These are phyloP conservation scores for Synanthedon formicaeformis DNA, from an alignment of 2,888 invertebrate genomes.

Conservation along the genomic window DNA sequence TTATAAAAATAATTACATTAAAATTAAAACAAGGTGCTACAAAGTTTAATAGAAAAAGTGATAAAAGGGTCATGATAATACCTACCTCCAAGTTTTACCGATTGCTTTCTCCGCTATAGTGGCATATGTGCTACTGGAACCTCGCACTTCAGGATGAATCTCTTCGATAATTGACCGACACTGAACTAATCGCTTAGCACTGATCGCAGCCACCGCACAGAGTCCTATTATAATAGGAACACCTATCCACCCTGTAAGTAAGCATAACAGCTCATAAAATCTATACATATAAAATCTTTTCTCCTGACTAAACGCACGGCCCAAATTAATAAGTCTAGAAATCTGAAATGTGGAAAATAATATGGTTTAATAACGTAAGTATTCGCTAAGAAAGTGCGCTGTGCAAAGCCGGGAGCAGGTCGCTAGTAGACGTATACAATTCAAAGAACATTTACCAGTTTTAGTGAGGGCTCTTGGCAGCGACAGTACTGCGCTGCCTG, in stretches of 20 bases:
- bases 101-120: conserved; percentile 74
- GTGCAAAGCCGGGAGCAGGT: too few relatives aligned
- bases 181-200: conserved; percentile 74
- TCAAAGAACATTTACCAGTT: conserved; percentile 57
- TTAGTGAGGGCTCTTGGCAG: conserved; percentile 74
- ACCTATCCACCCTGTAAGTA: conserved; percentile 74
- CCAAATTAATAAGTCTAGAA: too few relatives aligned
- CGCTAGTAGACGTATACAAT: too few relatives aligned
- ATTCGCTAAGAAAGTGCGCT: neutral
- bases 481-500: conserved; percentile 78
- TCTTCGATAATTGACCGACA: conserved; percentile 79
- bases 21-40: too few relatives aligned
- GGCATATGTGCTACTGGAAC: conserved; percentile 75
- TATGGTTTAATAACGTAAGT: neutral
- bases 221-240: conserved; percentile 71
- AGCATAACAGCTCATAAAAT: too few relatives aligned
- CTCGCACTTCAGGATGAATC: conserved; percentile 71
- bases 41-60: too few relatives aligned
- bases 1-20: too few relatives aligned
- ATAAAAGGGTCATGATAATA: too few relatives aligned
- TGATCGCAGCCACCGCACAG: conserved; percentile 73
- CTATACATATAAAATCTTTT: neutral
- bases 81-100: conserved; percentile 74
- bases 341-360: neutral
- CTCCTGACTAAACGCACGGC: neutral